Evolutionary conservation across 1,140 invertebrate species (phyloP), one percentile per base, ranked within the genome.

Genomic region (Macrosteles quadrilineatus): DNA sequence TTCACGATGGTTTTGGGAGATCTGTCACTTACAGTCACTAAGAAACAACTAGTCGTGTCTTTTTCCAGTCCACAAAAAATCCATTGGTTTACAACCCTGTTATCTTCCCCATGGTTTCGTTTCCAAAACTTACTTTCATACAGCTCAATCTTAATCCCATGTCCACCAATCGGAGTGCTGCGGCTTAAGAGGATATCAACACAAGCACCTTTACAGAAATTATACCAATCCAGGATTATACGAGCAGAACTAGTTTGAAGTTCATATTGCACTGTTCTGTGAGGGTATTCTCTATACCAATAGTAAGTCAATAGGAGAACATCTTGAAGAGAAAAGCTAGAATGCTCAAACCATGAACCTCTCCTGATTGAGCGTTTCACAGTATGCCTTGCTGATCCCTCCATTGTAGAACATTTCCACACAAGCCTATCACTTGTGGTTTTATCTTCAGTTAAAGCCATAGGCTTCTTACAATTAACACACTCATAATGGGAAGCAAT

Each of bases 91-190:
- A 43, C 21, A n/a, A 66, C 63, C 45, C 45, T 66, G 19, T 43
- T 14, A 27, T 66, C 36, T 12, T 27, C 40, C 23, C 32, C 40
- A 43, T 66, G 32, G 27, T 12, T 45, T n/a, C 63, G 17, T 66
- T 43, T 66, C 63, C 63, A 66, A 45, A 66, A 66, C 25, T 66
- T 66, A 31, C 63, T 66, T 66, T 66, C 63, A 43, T 66, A 66
- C 21, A 66, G 40, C 25, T 66, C 63, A 45, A 66, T 66, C 27
- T 66, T 66, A 27, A 66, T 43, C 19, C 63, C 63, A 27, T 66
- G 32, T 25, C 63, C 63, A 45, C 63, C 63, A n/a, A 66, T 45
- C 14, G 63, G 36, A 2, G 1, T 43, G 23, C 29, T 66, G 11
- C 63, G 32, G 25, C 40, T 27, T 25, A 66, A 27, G 45, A 66